Base-by-base conservation (phyloP, 2,888 invertebrate genomes). In the Drosophila flavopinicola region DNA sequence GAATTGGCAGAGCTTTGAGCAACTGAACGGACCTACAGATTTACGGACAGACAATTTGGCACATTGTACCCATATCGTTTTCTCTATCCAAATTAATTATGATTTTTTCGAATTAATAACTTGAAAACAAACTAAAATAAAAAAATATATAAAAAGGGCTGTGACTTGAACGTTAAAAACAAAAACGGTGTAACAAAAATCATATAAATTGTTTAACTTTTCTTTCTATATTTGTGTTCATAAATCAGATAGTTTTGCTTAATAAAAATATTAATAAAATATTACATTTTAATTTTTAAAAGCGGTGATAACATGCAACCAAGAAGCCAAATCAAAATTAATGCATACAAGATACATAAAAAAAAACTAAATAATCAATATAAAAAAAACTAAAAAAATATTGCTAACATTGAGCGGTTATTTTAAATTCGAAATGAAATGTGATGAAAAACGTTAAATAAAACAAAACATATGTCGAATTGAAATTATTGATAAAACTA, bases 251-350 rank as follows among this genome's bases (percentile, higher is more conserved):
- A 1, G 20, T 51, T 57, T 47, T 51, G 29, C 24, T 56, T 47
- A 29, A 41, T 6, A 44, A 37, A 41, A 25, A 63, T 61, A 57
- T 61, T 27, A 30, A 44, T 41, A 30, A 59, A 58, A 69, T 42
- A 70, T 56, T 44, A 69, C 58, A 71, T 60, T 63, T 59, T 65
- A 7, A 32, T 86, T 80, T 74, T 39, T 39, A 75, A 68, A 78
- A 77, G 82, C 82, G 78, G 79, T 78, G 85, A 85, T 80, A 85
- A 73, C 49, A 54, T 70, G 73, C 70, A 75, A 87, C 65, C 66
- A 67, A 68, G 63, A 86, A 82, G 85, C 82, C 76, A 88, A 85
- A 85, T 87, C 87, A 87, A 86, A 87, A 85, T 76, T 80, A 85
- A 76, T 65, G 71, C 71, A 70, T 69, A 64, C 52, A 75, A 64